These are phyloP conservation scores for Triops cancriformis DNA, from an alignment of 1,140 invertebrate genomes.

Conservation along the genomic window DNA sequence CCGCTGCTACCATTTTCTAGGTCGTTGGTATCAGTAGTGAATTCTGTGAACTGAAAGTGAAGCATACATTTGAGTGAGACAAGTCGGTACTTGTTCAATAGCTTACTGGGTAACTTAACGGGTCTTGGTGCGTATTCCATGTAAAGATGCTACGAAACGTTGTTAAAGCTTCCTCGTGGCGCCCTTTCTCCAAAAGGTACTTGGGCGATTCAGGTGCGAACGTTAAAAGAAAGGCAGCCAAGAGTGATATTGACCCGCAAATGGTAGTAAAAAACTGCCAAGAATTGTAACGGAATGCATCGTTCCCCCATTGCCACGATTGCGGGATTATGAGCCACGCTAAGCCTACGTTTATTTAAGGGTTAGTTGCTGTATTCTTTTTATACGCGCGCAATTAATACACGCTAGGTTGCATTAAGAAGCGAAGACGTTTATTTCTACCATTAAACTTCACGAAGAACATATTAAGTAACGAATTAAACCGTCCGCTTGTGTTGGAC, in stretches of 20 bases:
- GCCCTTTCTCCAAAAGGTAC: constrained; percentile 63
- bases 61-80: background rate
- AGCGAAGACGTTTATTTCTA: no score
- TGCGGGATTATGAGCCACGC: constrained; percentile 64
- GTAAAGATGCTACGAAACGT: constrained; percentile 69
- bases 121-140: constrained; percentile 52
- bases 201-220: constrained; percentile 77
- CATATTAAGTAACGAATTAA: no score
- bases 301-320: constrained; percentile 39
- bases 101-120: constrained; percentile 54
- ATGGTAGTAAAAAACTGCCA: constrained; percentile 72
- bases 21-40: constrained; percentile 64
- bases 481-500: no score
- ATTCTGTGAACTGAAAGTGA: constrained; percentile 28
- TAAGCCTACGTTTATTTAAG: constrained; percentile 46
- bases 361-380: background rate
- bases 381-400: background rate
- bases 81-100: background rate
- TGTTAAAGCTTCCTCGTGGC: constrained; percentile 58
- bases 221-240: constrained; percentile 54
- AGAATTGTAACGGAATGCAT: constrained; percentile 68
- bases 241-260: constrained; percentile 56
- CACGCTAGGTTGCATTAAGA: background rate
- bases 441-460: no score
- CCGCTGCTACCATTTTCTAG: constrained; percentile 33